phyloP scores from a whole-genome alignment of 2,113 vertebrate species.

The Nematolebias whitei region DNA sequence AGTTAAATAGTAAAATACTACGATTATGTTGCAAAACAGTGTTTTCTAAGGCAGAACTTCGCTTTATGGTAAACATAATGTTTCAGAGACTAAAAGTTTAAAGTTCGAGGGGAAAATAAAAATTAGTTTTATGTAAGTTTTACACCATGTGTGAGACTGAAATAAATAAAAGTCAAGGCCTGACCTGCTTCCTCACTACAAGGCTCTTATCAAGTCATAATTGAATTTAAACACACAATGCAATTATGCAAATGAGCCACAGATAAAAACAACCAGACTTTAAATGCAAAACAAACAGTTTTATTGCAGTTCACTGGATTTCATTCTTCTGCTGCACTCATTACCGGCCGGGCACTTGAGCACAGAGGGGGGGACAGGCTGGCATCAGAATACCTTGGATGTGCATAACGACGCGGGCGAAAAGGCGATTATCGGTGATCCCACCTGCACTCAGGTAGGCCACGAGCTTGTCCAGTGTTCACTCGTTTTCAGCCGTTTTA shows the following conservation, averaged over 20 bases:
- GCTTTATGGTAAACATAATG: no score
- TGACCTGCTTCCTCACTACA: no score
- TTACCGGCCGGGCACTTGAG: constrained; percentile 68
- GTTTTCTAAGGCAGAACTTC: no score
- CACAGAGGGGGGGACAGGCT: constrained; percentile 61
- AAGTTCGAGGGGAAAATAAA: no score
- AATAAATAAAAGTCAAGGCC: no score
- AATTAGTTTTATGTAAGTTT: no score
- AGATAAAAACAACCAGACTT: constrained; percentile 28
- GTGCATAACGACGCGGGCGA: constrained; percentile 52
- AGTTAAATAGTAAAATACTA: no score
- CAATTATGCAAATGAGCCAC: not conserved
- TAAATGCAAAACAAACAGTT: constrained; percentile 81
- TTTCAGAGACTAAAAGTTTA: no score
- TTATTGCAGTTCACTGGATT: constrained; percentile 83
- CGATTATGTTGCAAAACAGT: no score
- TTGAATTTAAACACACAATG: no score
- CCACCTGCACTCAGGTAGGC: constrained; percentile 49
- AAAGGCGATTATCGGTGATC: constrained; percentile 44
- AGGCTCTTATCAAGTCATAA: no score
- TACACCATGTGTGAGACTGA: no score
- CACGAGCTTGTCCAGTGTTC: constrained; percentile 62
- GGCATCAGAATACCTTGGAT: constrained; percentile 59
- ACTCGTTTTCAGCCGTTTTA: constrained; percentile 78
- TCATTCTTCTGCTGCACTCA: constrained; percentile 63